Evolutionary conservation across 2,113 vertebrate species (phyloP).

Genomic region (Nothobranchius furzeri): DNA sequence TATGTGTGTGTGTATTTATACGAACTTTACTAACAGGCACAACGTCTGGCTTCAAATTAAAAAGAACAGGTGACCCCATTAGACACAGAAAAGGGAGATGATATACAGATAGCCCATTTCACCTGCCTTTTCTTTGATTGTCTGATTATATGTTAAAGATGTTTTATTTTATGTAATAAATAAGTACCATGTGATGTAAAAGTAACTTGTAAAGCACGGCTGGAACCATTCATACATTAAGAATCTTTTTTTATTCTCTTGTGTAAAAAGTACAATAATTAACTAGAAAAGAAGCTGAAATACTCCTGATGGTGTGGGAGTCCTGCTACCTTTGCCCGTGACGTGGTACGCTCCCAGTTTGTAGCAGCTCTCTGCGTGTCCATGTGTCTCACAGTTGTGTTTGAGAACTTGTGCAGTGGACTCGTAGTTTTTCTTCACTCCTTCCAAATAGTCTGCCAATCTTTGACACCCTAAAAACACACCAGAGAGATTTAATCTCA

Average conservation of each 20-base stretch:
- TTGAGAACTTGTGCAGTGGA: constrained; percentile 87
- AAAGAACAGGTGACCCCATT: too few species aligned
- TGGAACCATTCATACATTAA: not conserved
- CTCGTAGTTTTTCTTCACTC: constrained; percentile 86
- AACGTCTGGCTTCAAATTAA: too few species aligned
- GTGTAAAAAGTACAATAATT: not conserved
- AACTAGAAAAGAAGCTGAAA: not conserved
- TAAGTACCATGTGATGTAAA: not conserved
- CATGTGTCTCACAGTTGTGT: constrained; percentile 88
- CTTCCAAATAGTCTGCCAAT: constrained; percentile 91
- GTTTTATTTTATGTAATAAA: too few species aligned
- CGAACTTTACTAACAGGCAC: too few species aligned
- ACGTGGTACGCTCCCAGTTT: constrained; percentile 91
- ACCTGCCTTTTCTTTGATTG: too few species aligned
- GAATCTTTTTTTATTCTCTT: not conserved
- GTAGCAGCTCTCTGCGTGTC: constrained; percentile 91
- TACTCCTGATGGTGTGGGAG: not conserved
- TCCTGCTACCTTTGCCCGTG: constrained; percentile 87
- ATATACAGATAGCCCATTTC: too few species aligned
- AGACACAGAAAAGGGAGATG: too few species aligned
- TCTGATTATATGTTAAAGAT: too few species aligned
- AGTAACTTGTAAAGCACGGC: too few species aligned
- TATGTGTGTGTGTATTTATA: too few species aligned
- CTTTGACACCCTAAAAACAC: constrained; percentile 86
- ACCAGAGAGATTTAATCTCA: too few species aligned